phyloP scores from a whole-genome alignment of 2,888 invertebrate species.

The Tuberolachnus salignus region DNA sequence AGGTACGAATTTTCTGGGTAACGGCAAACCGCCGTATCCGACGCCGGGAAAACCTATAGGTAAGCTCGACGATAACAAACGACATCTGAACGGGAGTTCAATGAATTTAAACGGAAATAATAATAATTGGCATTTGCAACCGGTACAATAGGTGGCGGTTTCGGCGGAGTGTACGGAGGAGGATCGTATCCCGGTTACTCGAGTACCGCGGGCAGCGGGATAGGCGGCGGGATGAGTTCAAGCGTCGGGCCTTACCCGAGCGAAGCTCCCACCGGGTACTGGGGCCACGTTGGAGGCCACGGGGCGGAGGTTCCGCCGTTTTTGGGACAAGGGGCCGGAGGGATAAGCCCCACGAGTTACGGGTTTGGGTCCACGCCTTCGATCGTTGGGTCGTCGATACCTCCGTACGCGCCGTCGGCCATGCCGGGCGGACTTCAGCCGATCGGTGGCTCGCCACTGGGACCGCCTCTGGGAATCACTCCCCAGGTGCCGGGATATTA shows the following conservation, averaged over 20 bases:
- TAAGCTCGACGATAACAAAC: background rate
- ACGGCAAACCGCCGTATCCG: slow-evolving; percentile 62
- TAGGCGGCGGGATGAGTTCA: slow-evolving; percentile 26
- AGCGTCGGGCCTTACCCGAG: slow-evolving; percentile 49
- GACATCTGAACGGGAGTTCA: background rate
- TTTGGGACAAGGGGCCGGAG: slow-evolving; percentile 36
- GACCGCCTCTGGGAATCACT: slow-evolving; percentile 45
- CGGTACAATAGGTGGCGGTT: slow-evolving; percentile 57
- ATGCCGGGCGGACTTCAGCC: slow-evolving; percentile 51
- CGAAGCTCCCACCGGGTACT: slow-evolving; percentile 41
- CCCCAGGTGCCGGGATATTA: slow-evolving; percentile 58
- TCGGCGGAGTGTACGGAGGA: slow-evolving; percentile 61
- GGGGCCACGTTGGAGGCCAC: slow-evolving; percentile 51
- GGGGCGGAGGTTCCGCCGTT: slow-evolving; percentile 58
- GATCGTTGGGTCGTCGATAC: slow-evolving; percentile 54
- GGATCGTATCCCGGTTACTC: slow-evolving; percentile 60
- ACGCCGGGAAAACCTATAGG: slow-evolving; percentile 57
- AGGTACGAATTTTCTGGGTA: slow-evolving; percentile 63
- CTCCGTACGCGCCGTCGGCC: slow-evolving; percentile 57
- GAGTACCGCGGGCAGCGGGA: slow-evolving; percentile 23
- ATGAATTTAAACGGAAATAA: too few species aligned
- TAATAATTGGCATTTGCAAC: background rate
- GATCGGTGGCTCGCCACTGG: slow-evolving; percentile 48
- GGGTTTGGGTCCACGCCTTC: slow-evolving; percentile 45
- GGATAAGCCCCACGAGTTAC: slow-evolving; percentile 12